These are phyloP conservation scores for Scaptomyza montana DNA, from an alignment of 1,140 invertebrate genomes.

Conservation along the genomic window DNA sequence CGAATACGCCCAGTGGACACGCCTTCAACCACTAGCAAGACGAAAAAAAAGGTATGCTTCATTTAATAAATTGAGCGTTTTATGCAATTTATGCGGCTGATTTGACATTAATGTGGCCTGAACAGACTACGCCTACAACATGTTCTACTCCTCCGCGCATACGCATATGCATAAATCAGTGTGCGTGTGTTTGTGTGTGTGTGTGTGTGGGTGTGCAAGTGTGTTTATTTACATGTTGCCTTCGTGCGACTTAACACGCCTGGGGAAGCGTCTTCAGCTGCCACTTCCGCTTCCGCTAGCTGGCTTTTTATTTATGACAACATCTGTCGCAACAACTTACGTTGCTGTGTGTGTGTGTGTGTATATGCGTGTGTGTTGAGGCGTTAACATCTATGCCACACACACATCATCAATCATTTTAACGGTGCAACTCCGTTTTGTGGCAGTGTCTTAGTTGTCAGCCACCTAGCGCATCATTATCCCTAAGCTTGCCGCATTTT, in stretches of 20 bases:
- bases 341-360: slow-evolving; percentile 15
- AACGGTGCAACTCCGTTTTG: slow-evolving; percentile 56
- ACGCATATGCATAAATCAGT: slow-evolving; percentile 53
- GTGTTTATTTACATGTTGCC: slow-evolving; percentile 74
- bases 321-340: slow-evolving; percentile 69
- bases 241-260: slow-evolving; percentile 40
- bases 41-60: slow-evolving; percentile 47
- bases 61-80: slow-evolving; percentile 81
- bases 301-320: slow-evolving; percentile 77
- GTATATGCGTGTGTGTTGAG: slow-evolving; percentile 44
- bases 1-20: slow-evolving; percentile 44
- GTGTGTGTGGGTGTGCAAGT: slow-evolving; percentile 30
- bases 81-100: slow-evolving; percentile 83
- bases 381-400: slow-evolving; percentile 67
- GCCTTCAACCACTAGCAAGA: slow-evolving; percentile 16
- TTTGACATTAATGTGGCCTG: slow-evolving; percentile 82
- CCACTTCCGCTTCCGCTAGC: slow-evolving; percentile 52
- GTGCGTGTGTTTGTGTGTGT: slow-evolving; percentile 10
- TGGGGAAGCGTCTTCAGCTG: slow-evolving; percentile 19
- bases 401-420: slow-evolving; percentile 83
- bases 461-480: slow-evolving; percentile 27
- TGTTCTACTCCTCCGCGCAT: background rate
- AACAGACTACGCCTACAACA: slow-evolving; percentile 49
- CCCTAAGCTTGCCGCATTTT: slow-evolving; percentile 35
- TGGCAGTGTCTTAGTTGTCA: slow-evolving; percentile 37